Conservation (phyloP, 1,140 invertebrate species). For the Samia ricini region DNA sequence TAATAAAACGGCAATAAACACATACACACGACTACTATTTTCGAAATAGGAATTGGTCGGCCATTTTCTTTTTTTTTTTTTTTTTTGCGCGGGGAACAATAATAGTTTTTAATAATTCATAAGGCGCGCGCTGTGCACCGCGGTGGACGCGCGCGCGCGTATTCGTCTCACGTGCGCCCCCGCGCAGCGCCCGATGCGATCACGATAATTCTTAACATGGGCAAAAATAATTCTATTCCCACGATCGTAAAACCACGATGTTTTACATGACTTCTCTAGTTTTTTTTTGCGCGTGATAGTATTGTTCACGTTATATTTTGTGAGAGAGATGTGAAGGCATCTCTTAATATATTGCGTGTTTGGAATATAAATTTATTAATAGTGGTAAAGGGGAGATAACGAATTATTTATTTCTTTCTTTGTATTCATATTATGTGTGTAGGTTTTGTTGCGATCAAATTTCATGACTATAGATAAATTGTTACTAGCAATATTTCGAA, state of each 20-base stretch:
- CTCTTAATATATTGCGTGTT: neutral
- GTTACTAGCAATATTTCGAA: too few species aligned
- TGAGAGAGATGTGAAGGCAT: neutral
- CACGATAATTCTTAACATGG: slow-evolving; percentile 38
- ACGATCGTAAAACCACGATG: slow-evolving; percentile 65
- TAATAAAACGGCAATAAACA: slow-evolving; percentile 60
- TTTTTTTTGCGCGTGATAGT: slow-evolving; percentile 8
- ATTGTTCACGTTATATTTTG: neutral
- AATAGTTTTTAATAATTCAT: slow-evolving; percentile 73
- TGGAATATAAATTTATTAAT: neutral
- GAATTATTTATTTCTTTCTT: too few species aligned
- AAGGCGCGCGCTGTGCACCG: slow-evolving; percentile 34
- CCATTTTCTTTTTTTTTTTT: slow-evolving; percentile 34
- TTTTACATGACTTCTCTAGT: slow-evolving; percentile 37
- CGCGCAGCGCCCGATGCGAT: slow-evolving; percentile 35
- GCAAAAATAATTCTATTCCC: slow-evolving; percentile 67
- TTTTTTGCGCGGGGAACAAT: slow-evolving; percentile 62
- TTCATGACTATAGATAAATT: too few species aligned
- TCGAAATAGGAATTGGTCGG: slow-evolving; percentile 54
- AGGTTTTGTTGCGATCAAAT: too few species aligned
- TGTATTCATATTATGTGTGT: too few species aligned
- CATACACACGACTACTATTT: slow-evolving; percentile 49
- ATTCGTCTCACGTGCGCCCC: slow-evolving; percentile 55
- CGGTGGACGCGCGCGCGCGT: slow-evolving; percentile 29
- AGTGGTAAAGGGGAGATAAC: too few species aligned